Evolutionary conservation across 2,888 invertebrate species (phyloP), one percentile per base, ranked within the genome.

Genomic region (Oscheius sp.): DNA sequence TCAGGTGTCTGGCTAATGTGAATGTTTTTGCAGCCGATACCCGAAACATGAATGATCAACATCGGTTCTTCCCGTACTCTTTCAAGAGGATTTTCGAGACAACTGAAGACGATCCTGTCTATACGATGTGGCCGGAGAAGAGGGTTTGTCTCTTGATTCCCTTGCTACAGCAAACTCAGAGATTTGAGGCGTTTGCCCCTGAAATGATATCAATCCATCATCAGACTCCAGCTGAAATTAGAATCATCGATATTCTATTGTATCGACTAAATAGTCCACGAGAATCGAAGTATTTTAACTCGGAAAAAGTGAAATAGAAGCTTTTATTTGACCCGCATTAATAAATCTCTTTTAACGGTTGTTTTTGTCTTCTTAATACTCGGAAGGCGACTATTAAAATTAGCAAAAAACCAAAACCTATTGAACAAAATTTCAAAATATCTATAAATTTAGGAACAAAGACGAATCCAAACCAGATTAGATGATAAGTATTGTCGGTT

Each of bases 11-110:
- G 15, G 74, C 66, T 8, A 72, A 65, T 25, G 66, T 74, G 5
- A 79, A 77, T 23, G 77, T 82, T 29, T 69, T 52, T 25, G 81
- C 82, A 8, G 48, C 66, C 48, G 73, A 78, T 61, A 81, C 81
- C 0, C 46, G 74, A 10, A 80, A 81, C 48, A 31, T 71, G 0
- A 52, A 69, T 0, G 73, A 72, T 0, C 78, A 78, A 53, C 73
- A 79, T 23, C 71, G 77, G 1, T 79, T 79, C 71, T 73, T 75
- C 58, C 74, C 79, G 2, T 72, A 73, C 48, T 65, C 71, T 33
- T 37, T 57, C 5, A 12, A 34, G 1, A 2, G 23, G 17, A 33
- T 17, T 31, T 57, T 10, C 20, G 39, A 57, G 15, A 33, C 37
- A 1, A 34, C 2, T 4, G 57, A 57, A 20, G 37, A 37, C 12